Evolutionary conservation across 2,888 invertebrate genomes (phyloP).

Genomic region (Acleris emargana): DNA sequence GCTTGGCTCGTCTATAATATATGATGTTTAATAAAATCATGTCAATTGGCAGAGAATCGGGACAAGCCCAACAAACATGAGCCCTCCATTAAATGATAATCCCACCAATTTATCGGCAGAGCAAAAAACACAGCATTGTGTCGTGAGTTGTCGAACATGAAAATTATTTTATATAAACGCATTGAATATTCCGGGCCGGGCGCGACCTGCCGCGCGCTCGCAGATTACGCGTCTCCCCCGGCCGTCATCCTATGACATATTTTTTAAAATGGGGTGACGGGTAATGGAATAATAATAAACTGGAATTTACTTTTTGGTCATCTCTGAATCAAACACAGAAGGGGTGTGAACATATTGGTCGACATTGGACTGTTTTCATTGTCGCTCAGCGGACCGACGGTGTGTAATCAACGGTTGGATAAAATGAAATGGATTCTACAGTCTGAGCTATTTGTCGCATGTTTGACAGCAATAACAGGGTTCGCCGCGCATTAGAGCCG

Average conservation of each 20-base stretch:
- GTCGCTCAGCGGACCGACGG: conserved; percentile 77
- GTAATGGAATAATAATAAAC: conserved; percentile 84
- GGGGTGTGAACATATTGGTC: conserved; percentile 81
- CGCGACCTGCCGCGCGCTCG: conserved; percentile 63
- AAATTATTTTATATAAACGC: conserved; percentile 84
- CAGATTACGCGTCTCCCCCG: conserved; percentile 71
- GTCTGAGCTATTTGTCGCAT: conserved; percentile 81
- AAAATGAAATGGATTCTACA: conserved; percentile 73
- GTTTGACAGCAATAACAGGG: conserved; percentile 84
- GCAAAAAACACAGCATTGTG: conserved; percentile 81
- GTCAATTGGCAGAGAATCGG: conserved; percentile 78
- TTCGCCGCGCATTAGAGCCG: conserved; percentile 75
- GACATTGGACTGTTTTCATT: conserved; percentile 76
- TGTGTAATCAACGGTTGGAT: conserved; percentile 80
- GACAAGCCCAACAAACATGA: conserved; percentile 80
- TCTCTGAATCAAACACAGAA: conserved; percentile 78
- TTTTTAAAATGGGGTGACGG: conserved; percentile 80
- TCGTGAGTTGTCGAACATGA: conserved; percentile 81
- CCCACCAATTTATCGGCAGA: conserved; percentile 80
- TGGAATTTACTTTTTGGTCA: conserved; percentile 83
- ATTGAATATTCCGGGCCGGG: conserved; percentile 77
- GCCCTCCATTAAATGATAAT: conserved; percentile 84
- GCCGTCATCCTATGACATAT: conserved; percentile 81
- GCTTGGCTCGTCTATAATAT: conserved; percentile 58
- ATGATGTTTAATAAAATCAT: conserved; percentile 80